Conservation (phyloP, 2,888 invertebrate species). For the Euclidia mi region DNA sequence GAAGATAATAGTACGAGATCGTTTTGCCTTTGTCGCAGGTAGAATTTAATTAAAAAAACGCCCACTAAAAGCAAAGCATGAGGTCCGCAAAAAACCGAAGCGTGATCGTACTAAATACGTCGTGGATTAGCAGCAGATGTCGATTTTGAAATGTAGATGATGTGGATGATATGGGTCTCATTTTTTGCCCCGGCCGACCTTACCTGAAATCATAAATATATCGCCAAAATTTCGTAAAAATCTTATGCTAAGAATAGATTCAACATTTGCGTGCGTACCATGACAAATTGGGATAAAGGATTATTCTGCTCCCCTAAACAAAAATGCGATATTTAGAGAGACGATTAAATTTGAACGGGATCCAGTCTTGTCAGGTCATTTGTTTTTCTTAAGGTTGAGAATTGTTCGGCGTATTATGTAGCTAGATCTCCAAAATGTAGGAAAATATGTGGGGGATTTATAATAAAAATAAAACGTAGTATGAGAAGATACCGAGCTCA, state of each 20-base stretch:
- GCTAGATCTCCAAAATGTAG: neutral
- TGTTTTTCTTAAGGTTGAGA: constrained; percentile 5
- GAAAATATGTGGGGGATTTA: neutral
- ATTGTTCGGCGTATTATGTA: neutral
- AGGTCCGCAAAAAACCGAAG: constrained; percentile 78
- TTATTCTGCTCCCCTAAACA: constrained; percentile 37
- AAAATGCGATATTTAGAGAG: constrained; percentile 28
- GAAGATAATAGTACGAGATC: constrained; percentile 65
- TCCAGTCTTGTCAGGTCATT: constrained; percentile 1
- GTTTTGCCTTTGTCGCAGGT: constrained; percentile 85
- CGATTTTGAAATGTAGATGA: constrained; percentile 72
- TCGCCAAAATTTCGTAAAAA: constrained; percentile 37
- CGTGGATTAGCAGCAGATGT: constrained; percentile 83
- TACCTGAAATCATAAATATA: constrained; percentile 67
- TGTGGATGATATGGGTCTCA: constrained; percentile 75
- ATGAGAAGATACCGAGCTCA: neutral
- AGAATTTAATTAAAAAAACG: constrained; percentile 74
- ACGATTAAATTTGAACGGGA: constrained; percentile 17
- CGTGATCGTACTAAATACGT: constrained; percentile 81
- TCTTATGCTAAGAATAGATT: constrained; percentile 27
- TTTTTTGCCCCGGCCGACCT: constrained; percentile 54
- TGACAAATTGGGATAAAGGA: constrained; percentile 50
- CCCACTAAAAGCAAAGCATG: constrained; percentile 69
- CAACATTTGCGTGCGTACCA: constrained; percentile 32
- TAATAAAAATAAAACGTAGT: neutral